Percentiles rank a stretch among this genome's conserved stretches.
Conservation (phyloP, 2,113 vertebrate species). For the Heterotis niloticus region DNA sequence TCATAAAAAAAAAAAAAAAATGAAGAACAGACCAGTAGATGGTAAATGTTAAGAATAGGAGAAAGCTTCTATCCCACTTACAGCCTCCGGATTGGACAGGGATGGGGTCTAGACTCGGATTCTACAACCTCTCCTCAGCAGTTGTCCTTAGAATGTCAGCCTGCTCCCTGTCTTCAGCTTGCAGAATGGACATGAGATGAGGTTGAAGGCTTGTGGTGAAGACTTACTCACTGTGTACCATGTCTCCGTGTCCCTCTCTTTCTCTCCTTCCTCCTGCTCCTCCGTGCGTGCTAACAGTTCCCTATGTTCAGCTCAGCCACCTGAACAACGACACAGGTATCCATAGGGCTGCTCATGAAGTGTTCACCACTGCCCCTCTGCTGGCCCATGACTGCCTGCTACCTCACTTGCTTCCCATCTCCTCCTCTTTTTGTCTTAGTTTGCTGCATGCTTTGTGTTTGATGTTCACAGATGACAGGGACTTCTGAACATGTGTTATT, state of each 20-base stretch:
- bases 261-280: conserved; percentile 57
- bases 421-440: neutral
- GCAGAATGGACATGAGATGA: neutral
- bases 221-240: conserved; percentile 8
- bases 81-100: neutral
- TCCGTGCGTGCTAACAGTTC: conserved; percentile 79
- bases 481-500: neutral
- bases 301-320: conserved; percentile 96
- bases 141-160: neutral
- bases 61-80: neutral
- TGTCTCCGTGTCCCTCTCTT: conserved; percentile 46
- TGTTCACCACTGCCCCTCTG: conserved; percentile 38
- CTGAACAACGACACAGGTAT: conserved; percentile 98
- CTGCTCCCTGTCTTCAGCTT: neutral
- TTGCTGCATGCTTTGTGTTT: conserved; percentile 12
- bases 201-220: neutral
- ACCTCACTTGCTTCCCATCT: conserved; percentile 5
- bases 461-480: conserved; percentile 2
- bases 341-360: conserved; percentile 17
- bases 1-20: too few relatives aligned
- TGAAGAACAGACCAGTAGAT: neutral
- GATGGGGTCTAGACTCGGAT: neutral
- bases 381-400: conserved; percentile 33
- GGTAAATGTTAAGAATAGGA: neutral
- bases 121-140: neutral